Percentiles rank a stretch among this genome's conserved stretches.
Evolutionary conservation across 2,113 vertebrate genomes (phyloP).

Genomic region (Indri indri): DNA sequence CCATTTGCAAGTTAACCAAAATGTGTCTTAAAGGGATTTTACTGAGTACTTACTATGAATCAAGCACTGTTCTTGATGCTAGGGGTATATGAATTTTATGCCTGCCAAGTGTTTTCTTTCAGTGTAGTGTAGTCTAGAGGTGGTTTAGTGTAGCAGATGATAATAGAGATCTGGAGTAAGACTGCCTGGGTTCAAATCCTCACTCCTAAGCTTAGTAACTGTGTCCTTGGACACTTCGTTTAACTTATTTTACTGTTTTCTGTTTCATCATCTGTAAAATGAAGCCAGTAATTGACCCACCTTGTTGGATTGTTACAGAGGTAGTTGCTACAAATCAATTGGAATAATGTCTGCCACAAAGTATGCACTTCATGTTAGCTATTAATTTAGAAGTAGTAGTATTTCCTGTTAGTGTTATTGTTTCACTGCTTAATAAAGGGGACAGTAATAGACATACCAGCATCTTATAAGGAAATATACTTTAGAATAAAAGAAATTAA

Average conservation of each 20-base stretch:
- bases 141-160: not conserved
- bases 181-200: not conserved
- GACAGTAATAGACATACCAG: not conserved
- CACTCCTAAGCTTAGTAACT: not conserved
- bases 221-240: not conserved
- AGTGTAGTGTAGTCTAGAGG: not conserved
- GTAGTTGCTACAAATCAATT: not conserved
- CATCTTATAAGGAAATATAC: not conserved
- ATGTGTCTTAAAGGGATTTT: not conserved
- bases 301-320: not conserved
- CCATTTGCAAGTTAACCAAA: not conserved
- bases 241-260: not conserved
- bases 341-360: not conserved
- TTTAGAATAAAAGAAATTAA: not conserved
- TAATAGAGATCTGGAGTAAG: not conserved
- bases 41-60: not conserved
- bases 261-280: slow-evolving; percentile 14
- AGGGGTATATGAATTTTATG: not conserved
- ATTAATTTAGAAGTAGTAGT: not conserved
- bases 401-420: not conserved
- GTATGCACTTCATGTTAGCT: not conserved
- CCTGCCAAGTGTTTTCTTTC: not conserved
- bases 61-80: not conserved
- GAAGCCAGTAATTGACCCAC: not conserved
- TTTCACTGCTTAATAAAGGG: not conserved